A percentile compares a stretch with the other conserved stretches of the same genome.
Evolutionary conservation across 2,113 vertebrate species (phyloP).

Genomic region (Jaculus jaculus): DNA sequence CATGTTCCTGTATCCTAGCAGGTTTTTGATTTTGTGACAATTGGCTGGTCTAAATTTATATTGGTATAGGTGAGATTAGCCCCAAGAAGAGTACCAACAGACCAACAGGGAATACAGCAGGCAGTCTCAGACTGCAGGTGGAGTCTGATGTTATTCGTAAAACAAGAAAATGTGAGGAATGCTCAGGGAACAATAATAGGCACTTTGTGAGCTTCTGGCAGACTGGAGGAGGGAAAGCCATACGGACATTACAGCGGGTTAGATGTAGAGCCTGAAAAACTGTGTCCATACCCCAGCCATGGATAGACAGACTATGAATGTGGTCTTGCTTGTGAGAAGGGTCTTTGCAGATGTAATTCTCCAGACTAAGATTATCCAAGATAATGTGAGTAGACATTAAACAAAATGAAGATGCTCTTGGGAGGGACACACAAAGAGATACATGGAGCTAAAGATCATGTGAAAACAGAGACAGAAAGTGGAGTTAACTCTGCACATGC

Average conservation of each 20-base stretch:
- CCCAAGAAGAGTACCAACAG: neutral
- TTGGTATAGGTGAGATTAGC: neutral
- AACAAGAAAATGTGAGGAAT: neutral
- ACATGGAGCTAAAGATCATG: neutral
- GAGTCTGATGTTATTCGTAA: neutral
- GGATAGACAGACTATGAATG: neutral
- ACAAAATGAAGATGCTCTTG: neutral
- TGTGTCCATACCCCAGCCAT: neutral
- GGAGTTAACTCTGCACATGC: too few relatives aligned
- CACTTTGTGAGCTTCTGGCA: neutral
- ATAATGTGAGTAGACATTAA: neutral
- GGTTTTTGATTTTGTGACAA: neutral
- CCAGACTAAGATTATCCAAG: neutral
- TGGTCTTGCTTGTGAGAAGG: neutral
- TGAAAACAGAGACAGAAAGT: too few relatives aligned
- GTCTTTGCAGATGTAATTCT: neutral
- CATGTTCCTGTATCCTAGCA: neutral
- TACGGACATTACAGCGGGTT: neutral
- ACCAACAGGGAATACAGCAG: neutral
- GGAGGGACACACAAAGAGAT: neutral
- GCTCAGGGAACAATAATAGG: fast-evolving
- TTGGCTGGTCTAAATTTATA: neutral
- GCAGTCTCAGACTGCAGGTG: neutral
- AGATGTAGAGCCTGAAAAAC: neutral
- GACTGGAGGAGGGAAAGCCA: too few relatives aligned